Conservation (phyloP, 2,888 invertebrate genomes). For the Mimachlamys varia region DNA sequence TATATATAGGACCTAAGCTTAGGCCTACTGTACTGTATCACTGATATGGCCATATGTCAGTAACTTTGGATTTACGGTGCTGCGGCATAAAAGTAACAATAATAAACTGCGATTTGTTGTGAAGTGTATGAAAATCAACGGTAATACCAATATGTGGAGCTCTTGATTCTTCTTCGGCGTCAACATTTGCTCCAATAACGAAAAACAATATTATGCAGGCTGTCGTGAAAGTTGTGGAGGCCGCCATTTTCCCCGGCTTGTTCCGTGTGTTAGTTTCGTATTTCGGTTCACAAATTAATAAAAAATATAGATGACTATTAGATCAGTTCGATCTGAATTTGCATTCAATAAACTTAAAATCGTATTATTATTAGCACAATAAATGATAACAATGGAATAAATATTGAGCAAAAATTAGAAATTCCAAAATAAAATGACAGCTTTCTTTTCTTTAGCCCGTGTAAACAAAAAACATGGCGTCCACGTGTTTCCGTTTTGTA, state of each 20-base stretch:
- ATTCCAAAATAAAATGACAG: not conserved
- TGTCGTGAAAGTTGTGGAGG: not conserved
- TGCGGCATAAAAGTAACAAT: not conserved
- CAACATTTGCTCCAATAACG: not conserved
- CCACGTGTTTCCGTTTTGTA: not conserved
- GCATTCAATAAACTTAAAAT: no score
- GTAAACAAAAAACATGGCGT: conserved; percentile 30
- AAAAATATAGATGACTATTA: not conserved
- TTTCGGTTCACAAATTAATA: not conserved
- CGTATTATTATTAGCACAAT: not conserved
- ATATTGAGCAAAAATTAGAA: not conserved
- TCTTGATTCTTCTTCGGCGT: not conserved
- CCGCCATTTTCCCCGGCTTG: not conserved
- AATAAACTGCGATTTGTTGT: not conserved
- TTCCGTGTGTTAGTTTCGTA: not conserved
- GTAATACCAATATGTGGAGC: not conserved
- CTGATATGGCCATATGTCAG: no score
- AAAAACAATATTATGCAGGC: not conserved
- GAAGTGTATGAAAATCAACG: not conserved
- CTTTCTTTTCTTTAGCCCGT: not conserved
- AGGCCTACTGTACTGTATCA: no score
- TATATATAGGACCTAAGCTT: no score
- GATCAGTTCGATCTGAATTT: not conserved
- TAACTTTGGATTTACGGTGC: not conserved
- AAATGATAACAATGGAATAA: not conserved